Evolutionary conservation across 2,797 vertebrate species (phyloP), one percentile per base, ranked within the genome.

Genomic region (Bradypus variegatus): DNA sequence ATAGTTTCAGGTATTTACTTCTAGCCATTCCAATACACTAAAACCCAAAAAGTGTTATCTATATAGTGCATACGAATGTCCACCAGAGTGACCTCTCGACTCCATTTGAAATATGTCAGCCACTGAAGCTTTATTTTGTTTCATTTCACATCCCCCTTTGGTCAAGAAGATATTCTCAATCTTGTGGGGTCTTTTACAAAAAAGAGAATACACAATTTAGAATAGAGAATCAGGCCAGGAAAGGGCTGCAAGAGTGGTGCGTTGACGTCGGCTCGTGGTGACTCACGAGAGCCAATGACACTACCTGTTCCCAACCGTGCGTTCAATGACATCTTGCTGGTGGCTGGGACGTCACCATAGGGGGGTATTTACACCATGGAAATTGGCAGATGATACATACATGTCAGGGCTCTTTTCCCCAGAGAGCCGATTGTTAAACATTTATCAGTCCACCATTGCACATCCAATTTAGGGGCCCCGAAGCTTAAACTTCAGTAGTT

Each of bases 211-310:
- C 5, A 11, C 6, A 36, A 36, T n/a, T 13, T 21, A 41, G 69
- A 58, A 31, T 25, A 18, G 6, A 36, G 60, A 79, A 27, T 50
- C 48, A n/a, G 73, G 19, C 11, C 70, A 16, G 1, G 14, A 15
- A 62, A 3, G 36, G 36, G 19, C 50, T 25, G 25, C 12, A 12
- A 31, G 60, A 33, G 53, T 4, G 41, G 64, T 12, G 4, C 0
- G 45, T 27, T 25, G 36, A 23, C 1, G 31, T 41, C 1, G 8
- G 38, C 19, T 18, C 36, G 64, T 0, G 31, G 4, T 1, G 1
- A 64, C 38, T 67, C 33, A 31, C 0, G 4, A 36, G n/a, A 50
- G 23, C 38, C 60, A 23, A 9, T 50, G 25, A 78, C 4, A 14
- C 0, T 1, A 23, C 19, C n/a, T 69, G 50, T 45, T 81, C n/a